Conservation (phyloP, 2,113 vertebrate species). For the Grammomys dolichurus region DNA sequence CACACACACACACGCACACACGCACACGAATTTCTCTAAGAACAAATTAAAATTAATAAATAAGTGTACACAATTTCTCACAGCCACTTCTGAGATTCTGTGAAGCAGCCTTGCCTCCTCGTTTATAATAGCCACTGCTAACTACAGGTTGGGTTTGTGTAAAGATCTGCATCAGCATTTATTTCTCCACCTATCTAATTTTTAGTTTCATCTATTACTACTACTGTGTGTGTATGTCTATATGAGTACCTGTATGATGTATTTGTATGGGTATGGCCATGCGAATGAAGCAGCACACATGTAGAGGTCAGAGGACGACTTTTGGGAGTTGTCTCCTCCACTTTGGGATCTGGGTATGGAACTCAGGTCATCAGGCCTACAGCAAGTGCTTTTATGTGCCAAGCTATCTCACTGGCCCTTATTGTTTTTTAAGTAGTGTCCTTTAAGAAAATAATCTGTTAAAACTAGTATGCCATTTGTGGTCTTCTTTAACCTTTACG, state of each 20-base stretch:
- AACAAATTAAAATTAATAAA: not conserved
- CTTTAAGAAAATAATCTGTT: not conserved
- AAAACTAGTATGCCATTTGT: not conserved
- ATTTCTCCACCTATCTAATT: slow-evolving; percentile 23
- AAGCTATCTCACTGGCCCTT: not conserved
- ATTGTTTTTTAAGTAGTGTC: not conserved
- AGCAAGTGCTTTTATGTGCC: not conserved
- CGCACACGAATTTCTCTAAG: not conserved
- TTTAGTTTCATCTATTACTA: not conserved
- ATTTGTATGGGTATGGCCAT: no score
- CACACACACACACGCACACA: no score
- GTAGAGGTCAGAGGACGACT: not conserved
- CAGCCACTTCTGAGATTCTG: not conserved
- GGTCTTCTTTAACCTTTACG: not conserved
- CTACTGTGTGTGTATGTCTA: not conserved
- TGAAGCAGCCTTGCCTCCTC: not conserved
- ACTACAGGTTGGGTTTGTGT: not conserved
- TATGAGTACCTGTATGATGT: not conserved
- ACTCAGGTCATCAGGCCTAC: not conserved
- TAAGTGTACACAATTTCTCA: not conserved
- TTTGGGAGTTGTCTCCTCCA: no score
- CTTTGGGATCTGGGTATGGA: not conserved
- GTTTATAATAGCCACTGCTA: not conserved
- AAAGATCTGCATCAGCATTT: not conserved
- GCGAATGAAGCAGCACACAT: no score